Percentiles rank a stretch among this genome's conserved stretches.
These are phyloP conservation scores for Rhopilema esculentum DNA, from an alignment of 30 jellyfish, hydroid and myxozoan genomes.

Conservation along the genomic window DNA sequence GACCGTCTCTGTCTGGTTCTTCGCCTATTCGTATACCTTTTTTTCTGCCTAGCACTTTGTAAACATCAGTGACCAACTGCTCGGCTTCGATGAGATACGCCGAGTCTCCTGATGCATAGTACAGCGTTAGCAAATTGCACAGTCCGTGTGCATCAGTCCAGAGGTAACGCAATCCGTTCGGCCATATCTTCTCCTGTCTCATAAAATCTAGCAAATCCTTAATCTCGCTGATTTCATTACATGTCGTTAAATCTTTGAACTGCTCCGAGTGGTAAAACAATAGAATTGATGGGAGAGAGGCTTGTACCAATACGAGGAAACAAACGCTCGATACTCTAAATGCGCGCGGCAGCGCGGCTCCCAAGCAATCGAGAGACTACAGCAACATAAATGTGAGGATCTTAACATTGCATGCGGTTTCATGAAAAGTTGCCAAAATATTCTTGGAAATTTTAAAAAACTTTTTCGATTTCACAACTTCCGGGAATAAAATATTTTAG, in stretches of 20 bases:
- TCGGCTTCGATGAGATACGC: conserved; percentile 26
- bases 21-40: conserved; percentile 42
- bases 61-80: conserved; percentile 11
- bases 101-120: conserved; percentile 10
- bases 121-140: conserved; percentile 41
- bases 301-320: no score
- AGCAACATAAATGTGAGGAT: no score
- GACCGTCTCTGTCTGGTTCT: conserved; percentile 68
- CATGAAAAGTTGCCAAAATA: no score
- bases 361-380: no score
- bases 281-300: no score
- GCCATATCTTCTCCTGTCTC: conserved; percentile 48
- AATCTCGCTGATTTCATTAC: neutral
- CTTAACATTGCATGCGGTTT: no score
- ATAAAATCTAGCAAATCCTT: conserved; percentile 19
- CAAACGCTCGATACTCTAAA: no score
- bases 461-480: no score
- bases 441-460: no score
- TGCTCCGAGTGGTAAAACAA: no score
- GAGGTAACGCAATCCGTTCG: conserved; percentile 55
- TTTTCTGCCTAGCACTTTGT: conserved; percentile 28
- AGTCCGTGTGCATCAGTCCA: conserved; percentile 64
- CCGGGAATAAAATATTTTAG: no score
- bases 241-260: neutral
- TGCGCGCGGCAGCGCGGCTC: no score